These are phyloP conservation scores for Agriopis aurantiaria DNA, from an alignment of 2,888 invertebrate genomes.

Conservation along the genomic window DNA sequence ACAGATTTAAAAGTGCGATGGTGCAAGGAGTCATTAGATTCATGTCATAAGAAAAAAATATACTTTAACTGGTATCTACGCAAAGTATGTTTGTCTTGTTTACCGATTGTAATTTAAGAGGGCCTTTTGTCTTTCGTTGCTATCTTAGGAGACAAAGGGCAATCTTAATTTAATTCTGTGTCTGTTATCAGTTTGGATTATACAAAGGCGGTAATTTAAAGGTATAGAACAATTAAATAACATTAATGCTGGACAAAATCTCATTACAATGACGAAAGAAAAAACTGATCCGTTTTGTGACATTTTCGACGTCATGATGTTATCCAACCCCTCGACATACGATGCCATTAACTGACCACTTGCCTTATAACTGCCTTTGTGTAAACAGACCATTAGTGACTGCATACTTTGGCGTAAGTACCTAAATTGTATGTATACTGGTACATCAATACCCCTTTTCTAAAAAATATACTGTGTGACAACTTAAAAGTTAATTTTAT, in stretches of 20 bases:
- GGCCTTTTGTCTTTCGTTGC: slow-evolving; percentile 21
- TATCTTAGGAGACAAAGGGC: slow-evolving; percentile 17
- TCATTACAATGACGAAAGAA: no score
- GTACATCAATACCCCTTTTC: no score
- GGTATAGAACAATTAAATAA: slow-evolving; percentile 6
- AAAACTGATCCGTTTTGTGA: not conserved
- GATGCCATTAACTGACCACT: slow-evolving; percentile 7
- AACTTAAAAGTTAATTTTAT: slow-evolving; percentile 21
- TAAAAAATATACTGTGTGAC: slow-evolving; percentile 24
- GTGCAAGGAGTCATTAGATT: no score
- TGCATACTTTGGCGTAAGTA: not conserved
- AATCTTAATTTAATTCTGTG: slow-evolving; percentile 38
- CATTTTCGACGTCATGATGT: not conserved
- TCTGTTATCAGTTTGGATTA: slow-evolving; percentile 18
- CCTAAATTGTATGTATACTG: not conserved
- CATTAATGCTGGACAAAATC: not conserved
- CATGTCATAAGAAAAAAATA: no score
- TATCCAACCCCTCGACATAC: slow-evolving; percentile 1
- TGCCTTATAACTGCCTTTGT: slow-evolving; percentile 16
- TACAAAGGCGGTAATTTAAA: slow-evolving; percentile 16
- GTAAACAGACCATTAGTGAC: slow-evolving; percentile 11
- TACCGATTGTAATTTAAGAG: slow-evolving; percentile 30
- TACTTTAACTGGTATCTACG: not conserved
- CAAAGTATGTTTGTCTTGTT: slow-evolving; percentile 10
- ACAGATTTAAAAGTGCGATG: no score